Evolutionary conservation across 2,113 vertebrate genomes (phyloP), one percentile per base, ranked within the genome.

Genomic region (Okapia johnstoni): DNA sequence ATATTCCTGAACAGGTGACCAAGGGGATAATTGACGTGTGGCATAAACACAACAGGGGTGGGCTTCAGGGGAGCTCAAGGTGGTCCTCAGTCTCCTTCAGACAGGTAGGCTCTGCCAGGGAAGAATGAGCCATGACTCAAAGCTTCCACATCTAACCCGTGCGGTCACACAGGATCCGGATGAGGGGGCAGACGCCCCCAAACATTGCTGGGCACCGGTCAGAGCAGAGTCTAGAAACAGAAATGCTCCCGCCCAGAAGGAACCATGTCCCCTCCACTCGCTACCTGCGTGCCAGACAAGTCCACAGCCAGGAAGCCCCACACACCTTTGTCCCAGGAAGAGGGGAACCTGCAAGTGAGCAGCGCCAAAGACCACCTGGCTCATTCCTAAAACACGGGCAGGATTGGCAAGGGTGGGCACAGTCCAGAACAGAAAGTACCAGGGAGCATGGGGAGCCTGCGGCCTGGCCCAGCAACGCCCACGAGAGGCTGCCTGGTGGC

Each of bases 151-250:
- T 40, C 46, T 77, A 50, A 11, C 43, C 46, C 48, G 30, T 30
- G 5, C 4, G 7, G 6, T 80, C 46, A 80, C 17, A 30, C 16
- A 12, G 16, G 15, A 12, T 26, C 19, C 0, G 1, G 73, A 73
- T 4, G 4, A 30, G 2, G 25, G 52, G 33, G 4, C 36, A 1
- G 57, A 26, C 21, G 0, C 85, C 36, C 36, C 19, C 50, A 76
- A 52, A n/a, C 33, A 7, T 1, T 8, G n/a, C 30, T 0, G 0
- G n/a, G 60, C 60, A 19, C 63, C 1, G 7, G 58, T 43, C 2
- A 7, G 25, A 2, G 26, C 0, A 3, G 28, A 21, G 19, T 28
- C 48, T 33, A 23, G 25, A 57, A 58, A 17, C 28, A 25, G 43
- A 66, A 40, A 19, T 8, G 3, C 30, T 33, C 48, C 85, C 3